Evolutionary conservation across 2,888 invertebrate species (phyloP), one percentile per base, ranked within the genome.

Genomic region (Calameuta filiformis): DNA sequence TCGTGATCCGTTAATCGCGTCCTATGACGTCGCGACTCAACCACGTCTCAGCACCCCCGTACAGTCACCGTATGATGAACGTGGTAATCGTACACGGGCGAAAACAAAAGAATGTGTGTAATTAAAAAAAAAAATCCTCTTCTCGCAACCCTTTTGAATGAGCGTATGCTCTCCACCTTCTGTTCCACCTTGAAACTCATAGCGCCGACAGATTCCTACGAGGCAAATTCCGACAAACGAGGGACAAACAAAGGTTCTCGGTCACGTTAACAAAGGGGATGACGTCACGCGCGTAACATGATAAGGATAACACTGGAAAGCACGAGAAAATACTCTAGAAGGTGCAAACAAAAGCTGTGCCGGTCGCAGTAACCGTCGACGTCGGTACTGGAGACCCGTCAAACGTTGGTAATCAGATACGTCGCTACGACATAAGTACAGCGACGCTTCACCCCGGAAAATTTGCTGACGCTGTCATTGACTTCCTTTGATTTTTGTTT

Each of bases 251-350:
- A 69, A 30, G 9, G 11, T 12, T 11, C 71, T 71, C 31, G 31
- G 15, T 71, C 31, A 2, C 71, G 71, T 31, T 71, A 33, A 71
- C 71, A 34, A 34, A 71, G 71, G 12, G 4, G 31, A 68, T 37
- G 9, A 33, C 77, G 30, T 68, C 37, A 77, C n/a, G 37, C 69
- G 34, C 40, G 75, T 31, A 71, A 37, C 74, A 3, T 12, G 74
- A 69, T 69, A 34, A 69, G n/a, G 30, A 35, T 69, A 56, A 56
- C 56, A 56, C 23, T 23, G 23, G 56, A 56, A 56, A 56, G 56
- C 56, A 56, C 56, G 23, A 23, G 56, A 56, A 23, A 56, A 23
- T 56, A 56, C 56, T 9, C 56, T 23, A 2, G 23, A 15, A 56
- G 56, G 56, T 56, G 23, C 23, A 56, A 56, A 56, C 56, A 56